Conservation (phyloP, 92 coral and sea anemone genomes). For the Paragorgia papillata region DNA sequence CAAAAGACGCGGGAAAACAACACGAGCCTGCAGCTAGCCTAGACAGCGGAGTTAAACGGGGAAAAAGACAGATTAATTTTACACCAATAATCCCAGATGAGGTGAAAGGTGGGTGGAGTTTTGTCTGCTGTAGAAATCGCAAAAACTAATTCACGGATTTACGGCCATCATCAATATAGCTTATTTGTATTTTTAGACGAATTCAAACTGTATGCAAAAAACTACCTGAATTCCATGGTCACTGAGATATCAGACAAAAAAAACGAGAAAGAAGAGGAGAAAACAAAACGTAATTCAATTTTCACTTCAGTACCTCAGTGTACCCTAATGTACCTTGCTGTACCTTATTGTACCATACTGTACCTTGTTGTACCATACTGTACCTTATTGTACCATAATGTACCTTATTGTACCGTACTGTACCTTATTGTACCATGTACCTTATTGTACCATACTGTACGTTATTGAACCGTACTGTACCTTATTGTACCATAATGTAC, state of each 20-base stretch:
- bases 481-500: too few relatives aligned
- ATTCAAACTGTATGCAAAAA: slow-evolving; percentile 28
- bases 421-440: too few relatives aligned
- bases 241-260: slow-evolving; percentile 6
- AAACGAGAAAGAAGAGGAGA: background rate
- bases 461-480: too few relatives aligned
- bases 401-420: too few relatives aligned
- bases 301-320: slow-evolving; percentile 2
- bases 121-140: background rate
- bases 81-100: slow-evolving; percentile 22
- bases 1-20: background rate
- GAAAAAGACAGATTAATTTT: slow-evolving; percentile 1
- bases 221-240: slow-evolving; percentile 30
- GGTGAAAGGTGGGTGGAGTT: slow-evolving; percentile 19
- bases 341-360: too few relatives aligned
- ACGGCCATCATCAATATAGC: background rate
- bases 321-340: background rate
- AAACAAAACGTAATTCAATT: background rate
- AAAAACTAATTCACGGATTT: background rate
- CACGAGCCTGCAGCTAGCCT: background rate
- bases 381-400: too few relatives aligned
- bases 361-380: too few relatives aligned
- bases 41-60: slow-evolving; percentile 7
- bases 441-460: too few relatives aligned
- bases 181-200: slow-evolving; percentile 14